These are phyloP conservation scores for Anguilla marmorata DNA, from an alignment of 2,797 vertebrate species.

Conservation along the genomic window DNA sequence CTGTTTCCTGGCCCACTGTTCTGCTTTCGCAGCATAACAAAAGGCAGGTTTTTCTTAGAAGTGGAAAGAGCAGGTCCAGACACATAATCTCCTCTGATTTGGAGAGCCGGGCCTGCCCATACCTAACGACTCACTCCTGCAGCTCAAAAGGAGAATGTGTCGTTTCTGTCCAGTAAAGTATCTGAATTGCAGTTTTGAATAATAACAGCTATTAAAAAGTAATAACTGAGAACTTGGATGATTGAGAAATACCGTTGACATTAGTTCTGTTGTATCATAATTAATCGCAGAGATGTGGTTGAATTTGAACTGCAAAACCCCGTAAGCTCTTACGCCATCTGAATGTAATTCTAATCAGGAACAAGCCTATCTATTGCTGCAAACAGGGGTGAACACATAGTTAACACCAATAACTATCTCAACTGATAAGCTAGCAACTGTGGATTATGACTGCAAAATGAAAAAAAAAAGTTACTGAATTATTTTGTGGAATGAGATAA, in stretches of 20 bases:
- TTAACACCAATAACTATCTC: background rate
- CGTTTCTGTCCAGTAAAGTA: slow-evolving; percentile 34
- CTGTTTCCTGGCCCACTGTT: slow-evolving; percentile 1
- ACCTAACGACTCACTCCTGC: background rate
- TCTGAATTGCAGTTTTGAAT: slow-evolving; percentile 31
- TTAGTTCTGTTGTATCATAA: background rate
- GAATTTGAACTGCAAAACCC: background rate
- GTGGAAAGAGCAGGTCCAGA: background rate
- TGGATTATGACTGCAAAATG: background rate
- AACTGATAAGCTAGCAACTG: background rate
- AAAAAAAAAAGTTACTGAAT: background rate
- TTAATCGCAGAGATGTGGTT: background rate
- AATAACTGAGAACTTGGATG: slow-evolving; percentile 51
- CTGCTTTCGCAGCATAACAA: background rate
- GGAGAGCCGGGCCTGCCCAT: background rate
- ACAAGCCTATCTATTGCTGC: background rate
- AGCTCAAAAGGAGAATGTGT: slow-evolving; percentile 18
- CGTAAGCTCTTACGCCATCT: background rate
- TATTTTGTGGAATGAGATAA: background rate
- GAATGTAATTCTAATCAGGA: background rate
- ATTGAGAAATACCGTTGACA: background rate
- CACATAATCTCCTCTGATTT: background rate
- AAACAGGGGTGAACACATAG: background rate
- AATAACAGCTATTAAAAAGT: background rate
- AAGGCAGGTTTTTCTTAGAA: background rate